Evolutionary conservation across 2,888 invertebrate species (phyloP), one percentile per base, ranked within the genome.

Genomic region (Oligia fasciuncula): DNA sequence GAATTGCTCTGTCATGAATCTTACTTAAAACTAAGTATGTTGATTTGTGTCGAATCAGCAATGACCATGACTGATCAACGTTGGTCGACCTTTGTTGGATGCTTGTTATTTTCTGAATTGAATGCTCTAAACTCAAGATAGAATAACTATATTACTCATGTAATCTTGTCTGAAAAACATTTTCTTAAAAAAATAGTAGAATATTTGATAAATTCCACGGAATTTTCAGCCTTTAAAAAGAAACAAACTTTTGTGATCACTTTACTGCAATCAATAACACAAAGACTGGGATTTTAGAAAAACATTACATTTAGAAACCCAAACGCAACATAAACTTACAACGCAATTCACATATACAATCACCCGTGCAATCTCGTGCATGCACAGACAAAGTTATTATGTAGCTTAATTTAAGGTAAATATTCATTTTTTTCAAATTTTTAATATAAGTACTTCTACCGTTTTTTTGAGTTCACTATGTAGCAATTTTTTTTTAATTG

Each of bases 1-100:
- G 19, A 29, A 11, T 76, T 67, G 35, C 66, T 8, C 13, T 13
- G 51, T 76, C 51, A 76, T 65, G 13, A n/a, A 67, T 35, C 14
- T 82, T 13, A 66, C 66, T 79, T 66, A 67, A n/a, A 81, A 54
- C 46, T 46, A 35, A 3, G 35, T 35, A 17, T 8, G n/a, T n/a
- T n/a, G n/a, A 54, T 63, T 63, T 49, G 6, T 57, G 51, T 63
- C 11, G 19, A 57, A 70, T 57, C 14, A 23, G 4, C 43, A 35
- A 46, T 19, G 29, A 23, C 13, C 29, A 29, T 29, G 29, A 29
- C 35, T 60, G 54, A 73, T 46, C 3, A 11, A 60, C 35, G 5
- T 17, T 49, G 40, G 9, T 51, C 1, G 8, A 68, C 17, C 8
- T 23, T 13, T 13, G 11, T 14, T 35, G 17, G 14, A 17, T 8